Conservation (phyloP, 2,888 invertebrate genomes). For the Agrotis puta region DNA sequence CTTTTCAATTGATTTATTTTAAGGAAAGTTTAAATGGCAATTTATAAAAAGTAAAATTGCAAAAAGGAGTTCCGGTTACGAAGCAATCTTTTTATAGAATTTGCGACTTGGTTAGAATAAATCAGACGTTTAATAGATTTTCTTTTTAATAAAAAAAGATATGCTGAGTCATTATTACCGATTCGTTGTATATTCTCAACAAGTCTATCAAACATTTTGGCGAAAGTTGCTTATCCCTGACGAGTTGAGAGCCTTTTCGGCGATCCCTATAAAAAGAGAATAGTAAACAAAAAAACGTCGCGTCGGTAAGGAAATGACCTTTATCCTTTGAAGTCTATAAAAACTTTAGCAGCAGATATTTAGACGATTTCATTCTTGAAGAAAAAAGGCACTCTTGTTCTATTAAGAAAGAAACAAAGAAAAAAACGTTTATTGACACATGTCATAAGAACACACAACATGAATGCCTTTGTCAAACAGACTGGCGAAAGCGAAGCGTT, state of each 20-base stretch:
- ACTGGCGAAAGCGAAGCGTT: too few relatives aligned
- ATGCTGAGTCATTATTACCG: background rate
- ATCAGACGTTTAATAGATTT: background rate
- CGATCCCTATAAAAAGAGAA: constrained; percentile 1
- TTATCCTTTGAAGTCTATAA: background rate
- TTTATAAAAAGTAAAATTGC: constrained; percentile 11
- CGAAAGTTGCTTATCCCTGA: background rate
- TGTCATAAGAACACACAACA: too few relatives aligned
- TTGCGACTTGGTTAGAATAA: background rate
- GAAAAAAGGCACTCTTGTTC: constrained; percentile 3
- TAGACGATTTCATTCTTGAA: constrained; percentile 4
- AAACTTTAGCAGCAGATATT: constrained; percentile 13
- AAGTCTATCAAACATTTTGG: background rate
- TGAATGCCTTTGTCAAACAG: too few relatives aligned
- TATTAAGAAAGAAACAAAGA: too few relatives aligned
- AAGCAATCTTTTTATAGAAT: constrained; percentile 13
- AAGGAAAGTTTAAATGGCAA: constrained; percentile 12
- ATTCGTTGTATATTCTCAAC: background rate
- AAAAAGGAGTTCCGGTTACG: constrained; percentile 14
- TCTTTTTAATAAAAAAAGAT: background rate
- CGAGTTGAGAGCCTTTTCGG: background rate
- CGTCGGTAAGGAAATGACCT: background rate
- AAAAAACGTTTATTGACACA: too few relatives aligned
- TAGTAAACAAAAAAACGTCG: background rate
- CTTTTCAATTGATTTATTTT: constrained; percentile 27